Conservation (phyloP, 2,797 vertebrate genomes). For the Phrynocephalus guinanensis region DNA sequence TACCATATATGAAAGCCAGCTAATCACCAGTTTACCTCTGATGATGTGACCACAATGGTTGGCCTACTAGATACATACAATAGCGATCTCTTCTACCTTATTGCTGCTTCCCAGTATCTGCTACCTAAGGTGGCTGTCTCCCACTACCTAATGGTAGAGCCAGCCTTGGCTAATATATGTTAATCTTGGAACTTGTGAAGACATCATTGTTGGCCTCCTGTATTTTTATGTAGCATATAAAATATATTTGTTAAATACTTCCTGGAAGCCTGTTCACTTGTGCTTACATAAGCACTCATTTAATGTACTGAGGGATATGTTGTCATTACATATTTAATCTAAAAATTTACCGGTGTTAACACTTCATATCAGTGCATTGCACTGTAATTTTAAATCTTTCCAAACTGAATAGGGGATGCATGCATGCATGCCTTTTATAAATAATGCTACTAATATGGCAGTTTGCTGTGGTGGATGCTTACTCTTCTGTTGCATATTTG, state of each 20-base stretch:
- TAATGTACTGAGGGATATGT: background rate
- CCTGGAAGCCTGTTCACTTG: background rate
- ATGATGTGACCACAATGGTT: no score
- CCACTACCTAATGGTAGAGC: no score
- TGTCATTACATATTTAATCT: background rate
- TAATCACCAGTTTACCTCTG: no score
- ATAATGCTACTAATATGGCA: background rate
- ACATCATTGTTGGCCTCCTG: background rate
- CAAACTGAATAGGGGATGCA: background rate
- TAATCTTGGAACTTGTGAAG: background rate
- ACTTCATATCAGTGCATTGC: background rate
- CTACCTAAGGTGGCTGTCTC: no score
- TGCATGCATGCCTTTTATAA: background rate
- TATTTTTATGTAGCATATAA: background rate
- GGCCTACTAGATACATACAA: no score
- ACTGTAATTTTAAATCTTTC: background rate
- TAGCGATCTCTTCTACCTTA: no score
- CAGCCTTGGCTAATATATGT: background rate
- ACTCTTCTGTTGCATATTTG: conserved; percentile 10
- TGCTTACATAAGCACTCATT: background rate
- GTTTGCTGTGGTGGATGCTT: background rate
- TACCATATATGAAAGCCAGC: no score
- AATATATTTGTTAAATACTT: background rate
- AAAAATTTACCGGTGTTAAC: background rate
- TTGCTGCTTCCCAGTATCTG: no score